Percentiles rank a stretch among this genome's conserved stretches.
Evolutionary conservation across 1,140 invertebrate species (phyloP).

Genomic region (Drosophila tani): DNA sequence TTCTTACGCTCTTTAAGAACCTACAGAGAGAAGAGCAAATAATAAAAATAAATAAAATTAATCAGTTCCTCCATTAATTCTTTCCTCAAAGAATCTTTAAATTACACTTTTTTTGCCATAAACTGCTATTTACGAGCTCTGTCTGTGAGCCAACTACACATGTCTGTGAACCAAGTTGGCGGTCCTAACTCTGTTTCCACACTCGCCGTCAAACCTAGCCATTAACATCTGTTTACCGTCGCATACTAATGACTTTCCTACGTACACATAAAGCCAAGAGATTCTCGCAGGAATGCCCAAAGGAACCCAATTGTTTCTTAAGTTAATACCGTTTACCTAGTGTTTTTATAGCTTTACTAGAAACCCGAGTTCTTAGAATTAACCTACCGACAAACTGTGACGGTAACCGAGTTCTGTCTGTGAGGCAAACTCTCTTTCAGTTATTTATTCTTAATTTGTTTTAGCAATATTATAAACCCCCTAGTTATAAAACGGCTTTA

Average conservation of each 20-base stretch:
- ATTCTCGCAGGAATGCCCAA: slow-evolving; percentile 12
- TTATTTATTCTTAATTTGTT: slow-evolving; percentile 33
- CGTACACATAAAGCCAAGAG: slow-evolving; percentile 51
- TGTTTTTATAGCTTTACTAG: not conserved
- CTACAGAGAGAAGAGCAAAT: too few relatives aligned
- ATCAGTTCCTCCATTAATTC: not conserved
- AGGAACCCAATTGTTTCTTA: slow-evolving; percentile 5
- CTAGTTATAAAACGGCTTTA: slow-evolving; percentile 41
- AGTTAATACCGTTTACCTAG: not conserved
- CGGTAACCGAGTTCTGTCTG: not conserved
- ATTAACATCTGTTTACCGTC: slow-evolving; percentile 1
- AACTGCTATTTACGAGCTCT: not conserved
- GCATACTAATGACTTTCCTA: slow-evolving; percentile 17
- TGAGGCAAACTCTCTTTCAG: not conserved
- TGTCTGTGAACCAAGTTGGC: slow-evolving; percentile 42
- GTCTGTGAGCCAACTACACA: not conserved
- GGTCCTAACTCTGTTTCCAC: slow-evolving; percentile 44
- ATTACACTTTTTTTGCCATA: too few relatives aligned
- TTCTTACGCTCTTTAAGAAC: too few relatives aligned
- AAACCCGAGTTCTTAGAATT: slow-evolving; percentile 2
- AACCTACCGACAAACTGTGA: not conserved
- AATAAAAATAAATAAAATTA: too few relatives aligned
- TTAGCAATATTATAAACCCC: slow-evolving; percentile 23
- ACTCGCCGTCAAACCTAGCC: slow-evolving; percentile 8
- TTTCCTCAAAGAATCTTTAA: not conserved